phyloP scores from a whole-genome alignment of 2,797 vertebrate species.

The Danio aesculapii region DNA sequence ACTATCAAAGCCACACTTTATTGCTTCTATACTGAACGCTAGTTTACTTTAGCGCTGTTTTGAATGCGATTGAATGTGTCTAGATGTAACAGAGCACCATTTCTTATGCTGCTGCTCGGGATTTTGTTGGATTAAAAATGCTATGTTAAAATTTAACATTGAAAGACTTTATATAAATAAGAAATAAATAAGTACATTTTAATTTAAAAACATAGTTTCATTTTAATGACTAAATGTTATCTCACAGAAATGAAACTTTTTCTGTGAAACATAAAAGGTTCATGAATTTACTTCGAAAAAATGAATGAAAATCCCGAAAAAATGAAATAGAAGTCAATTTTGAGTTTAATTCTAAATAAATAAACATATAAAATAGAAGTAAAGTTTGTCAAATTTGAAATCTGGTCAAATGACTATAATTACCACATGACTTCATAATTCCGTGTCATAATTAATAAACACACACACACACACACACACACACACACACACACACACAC shows the following conservation, averaged over 20 bases:
- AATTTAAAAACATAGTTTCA: not conserved
- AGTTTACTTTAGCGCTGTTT: not conserved
- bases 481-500: too few species aligned
- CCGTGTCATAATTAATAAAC: too few species aligned
- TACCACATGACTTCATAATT: too few species aligned
- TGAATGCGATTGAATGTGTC: not conserved
- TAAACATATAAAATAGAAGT: not conserved
- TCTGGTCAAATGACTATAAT: too few species aligned
- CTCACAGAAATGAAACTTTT: not conserved
- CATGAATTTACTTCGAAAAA: too few species aligned
- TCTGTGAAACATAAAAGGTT: not conserved
- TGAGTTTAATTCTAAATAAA: too few species aligned
- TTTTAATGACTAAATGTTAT: not conserved
- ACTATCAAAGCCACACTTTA: conserved; percentile 34
- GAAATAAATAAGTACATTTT: too few species aligned
- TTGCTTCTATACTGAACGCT: not conserved
- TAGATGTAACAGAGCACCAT: not conserved
- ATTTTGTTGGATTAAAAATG: not conserved
- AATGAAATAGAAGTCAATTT: too few species aligned
- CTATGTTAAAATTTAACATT: not conserved
- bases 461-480: too few species aligned
- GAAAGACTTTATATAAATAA: not conserved
- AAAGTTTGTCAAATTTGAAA: too few species aligned
- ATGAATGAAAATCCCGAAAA: too few species aligned
- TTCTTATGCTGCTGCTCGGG: not conserved